Conservation (phyloP, 1,140 invertebrate species). For the Spodoptera frugiperda region DNA sequence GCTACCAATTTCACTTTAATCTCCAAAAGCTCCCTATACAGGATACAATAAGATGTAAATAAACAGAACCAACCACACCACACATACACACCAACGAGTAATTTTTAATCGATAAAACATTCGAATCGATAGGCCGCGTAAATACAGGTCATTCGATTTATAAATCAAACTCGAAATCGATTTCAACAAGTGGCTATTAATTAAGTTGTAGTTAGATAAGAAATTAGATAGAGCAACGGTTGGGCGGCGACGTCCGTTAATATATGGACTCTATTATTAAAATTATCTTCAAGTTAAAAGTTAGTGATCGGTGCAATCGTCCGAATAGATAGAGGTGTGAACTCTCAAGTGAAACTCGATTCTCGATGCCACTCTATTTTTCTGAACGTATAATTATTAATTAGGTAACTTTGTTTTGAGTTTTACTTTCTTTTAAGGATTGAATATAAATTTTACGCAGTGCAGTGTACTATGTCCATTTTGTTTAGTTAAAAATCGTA, state of each 20-base stretch:
- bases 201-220: conserved; percentile 85
- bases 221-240: conserved; percentile 80
- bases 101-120: conserved; percentile 75
- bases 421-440: no score
- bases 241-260: conserved; percentile 74
- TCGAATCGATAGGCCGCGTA: conserved; percentile 70
- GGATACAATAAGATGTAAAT: conserved; percentile 33
- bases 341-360: conserved; percentile 54
- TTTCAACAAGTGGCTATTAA: conserved; percentile 85
- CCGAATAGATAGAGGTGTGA: conserved; percentile 52
- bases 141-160: conserved; percentile 82
- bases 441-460: no score
- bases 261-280: conserved; percentile 62
- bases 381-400: conserved; percentile 52
- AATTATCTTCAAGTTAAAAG: conserved; percentile 47
- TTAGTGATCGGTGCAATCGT: conserved; percentile 43
- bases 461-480: no score
- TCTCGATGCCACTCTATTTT: conserved; percentile 52
- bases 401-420: conserved; percentile 12
- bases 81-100: conserved; percentile 51
- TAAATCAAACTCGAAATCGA: conserved; percentile 84
- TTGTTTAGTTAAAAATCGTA: no score
- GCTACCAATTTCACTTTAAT: no score
- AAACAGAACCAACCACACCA: conserved; percentile 52
- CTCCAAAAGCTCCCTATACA: no score